Base-by-base conservation (phyloP, 2,888 invertebrate species). In the Eustalomyia histrio region DNA sequence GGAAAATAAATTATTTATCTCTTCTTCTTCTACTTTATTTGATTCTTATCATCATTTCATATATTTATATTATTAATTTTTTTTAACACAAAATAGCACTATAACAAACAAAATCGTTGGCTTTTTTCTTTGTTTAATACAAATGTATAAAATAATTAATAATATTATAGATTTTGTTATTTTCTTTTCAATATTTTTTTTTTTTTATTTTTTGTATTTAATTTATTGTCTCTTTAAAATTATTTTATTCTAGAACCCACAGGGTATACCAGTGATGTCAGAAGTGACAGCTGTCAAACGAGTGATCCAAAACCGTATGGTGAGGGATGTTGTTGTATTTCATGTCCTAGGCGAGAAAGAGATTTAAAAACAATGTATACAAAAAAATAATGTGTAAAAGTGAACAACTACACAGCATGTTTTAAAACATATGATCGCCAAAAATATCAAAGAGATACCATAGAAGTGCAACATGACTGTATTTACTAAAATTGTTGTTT, bases 171-270 rank as follows among this genome's bases (percentile, higher is more conserved):
- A 16, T 43, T n/a, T 57, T 43, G 39, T 55, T 57, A n/a, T 24
- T 29, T 53, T 39, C 47, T 14, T 58, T 39, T 39, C 12, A 39
- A 29, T 29, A 29, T 6, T 29, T 29, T 39, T 72, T 29, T 58
- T 16, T 18, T 64, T 7, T 18, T 50, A 64, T 14, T 57, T n/a
- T n/a, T n/a, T n/a, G n/a, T n/a, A n/a, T n/a, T 61, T 67, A 12
- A 12, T 35, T 50, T 60, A 24, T 57, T 33, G n/a, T n/a, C 60
- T 53, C 24, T 63, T 43, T 57, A 39, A 10, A 39, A 69, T 69
- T 78, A 29, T 5, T 64, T 72, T 60, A 55, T 57, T 69, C 21
- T 60, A 81, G n/a, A n/a, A n/a, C n/a, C n/a, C n/a, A n/a, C n/a
- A n/a, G n/a, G n/a, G n/a, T n/a, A n/a, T n/a, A n/a, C n/a, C n/a